These are phyloP conservation scores for Ammospiza caudacuta DNA, from an alignment of 2,113 vertebrate species.

Conservation along the genomic window DNA sequence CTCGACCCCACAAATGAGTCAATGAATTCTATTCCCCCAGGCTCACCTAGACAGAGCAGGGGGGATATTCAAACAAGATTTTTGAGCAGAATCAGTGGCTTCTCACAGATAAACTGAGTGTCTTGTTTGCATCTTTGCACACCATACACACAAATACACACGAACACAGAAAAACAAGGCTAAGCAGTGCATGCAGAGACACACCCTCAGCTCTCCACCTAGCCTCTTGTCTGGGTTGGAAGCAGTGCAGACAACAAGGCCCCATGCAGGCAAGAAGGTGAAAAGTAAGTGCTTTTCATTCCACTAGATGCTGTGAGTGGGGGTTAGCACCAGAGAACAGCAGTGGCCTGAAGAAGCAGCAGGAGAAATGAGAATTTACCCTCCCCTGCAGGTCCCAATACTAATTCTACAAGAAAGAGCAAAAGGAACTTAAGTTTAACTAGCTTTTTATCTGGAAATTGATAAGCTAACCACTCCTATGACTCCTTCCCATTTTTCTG, in stretches of 20 bases:
- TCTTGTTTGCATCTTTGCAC: constrained; percentile 4
- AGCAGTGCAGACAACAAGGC: constrained; percentile 22
- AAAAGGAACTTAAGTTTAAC: constrained; percentile 11
- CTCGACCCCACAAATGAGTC: not conserved
- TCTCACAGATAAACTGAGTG: not conserved
- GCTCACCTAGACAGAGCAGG: not conserved
- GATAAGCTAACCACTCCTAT: not conserved
- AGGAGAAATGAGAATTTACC: constrained; percentile 9
- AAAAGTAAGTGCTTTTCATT: constrained; percentile 31
- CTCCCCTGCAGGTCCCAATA: not conserved
- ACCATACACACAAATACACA: not conserved
- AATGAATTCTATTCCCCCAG: not conserved
- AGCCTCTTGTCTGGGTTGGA: not conserved
- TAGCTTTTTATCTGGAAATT: not conserved
- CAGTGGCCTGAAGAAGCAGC: constrained; percentile 14
- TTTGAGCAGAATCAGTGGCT: not conserved
- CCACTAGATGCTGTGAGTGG: constrained; percentile 20
- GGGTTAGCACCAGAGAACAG: constrained; percentile 40
- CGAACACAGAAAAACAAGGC: constrained; percentile 8
- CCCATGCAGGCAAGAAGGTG: constrained; percentile 26
- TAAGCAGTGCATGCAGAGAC: constrained; percentile 32
- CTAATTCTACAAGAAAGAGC: not conserved
- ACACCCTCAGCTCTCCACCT: not conserved
- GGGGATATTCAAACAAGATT: not conserved
- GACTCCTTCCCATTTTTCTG: not conserved